phyloP scores from a whole-genome alignment of 2,888 invertebrate genomes.

The Macrophya annulata region DNA sequence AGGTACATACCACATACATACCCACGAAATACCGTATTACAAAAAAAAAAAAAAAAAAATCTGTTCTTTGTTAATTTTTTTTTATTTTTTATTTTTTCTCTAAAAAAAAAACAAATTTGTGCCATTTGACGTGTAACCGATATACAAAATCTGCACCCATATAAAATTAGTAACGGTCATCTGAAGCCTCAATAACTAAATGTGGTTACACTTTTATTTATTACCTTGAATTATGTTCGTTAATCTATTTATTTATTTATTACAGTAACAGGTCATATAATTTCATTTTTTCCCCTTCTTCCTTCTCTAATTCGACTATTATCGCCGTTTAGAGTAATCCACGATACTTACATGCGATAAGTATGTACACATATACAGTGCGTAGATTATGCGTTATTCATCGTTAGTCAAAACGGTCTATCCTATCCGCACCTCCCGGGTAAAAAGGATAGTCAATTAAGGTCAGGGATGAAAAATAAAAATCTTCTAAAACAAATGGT shows the following conservation, averaged over 20 bases:
- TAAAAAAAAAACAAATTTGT: background rate
- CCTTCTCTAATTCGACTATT: background rate
- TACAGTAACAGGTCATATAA: background rate
- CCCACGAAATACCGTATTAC: constrained; percentile 10
- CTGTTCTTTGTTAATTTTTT: too few species aligned
- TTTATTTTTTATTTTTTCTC: too few species aligned
- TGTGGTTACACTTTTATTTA: constrained; percentile 23
- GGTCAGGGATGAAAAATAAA: background rate
- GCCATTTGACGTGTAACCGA: background rate
- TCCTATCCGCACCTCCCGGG: background rate
- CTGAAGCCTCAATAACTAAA: background rate
- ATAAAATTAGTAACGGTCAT: background rate
- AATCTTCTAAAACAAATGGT: background rate
- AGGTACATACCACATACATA: background rate
- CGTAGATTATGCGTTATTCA: background rate
- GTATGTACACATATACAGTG: too few species aligned
- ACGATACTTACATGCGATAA: background rate
- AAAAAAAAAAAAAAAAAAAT: too few species aligned
- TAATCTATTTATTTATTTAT: background rate
- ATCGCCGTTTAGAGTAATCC: background rate
- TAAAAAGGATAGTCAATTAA: background rate
- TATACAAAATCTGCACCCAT: background rate
- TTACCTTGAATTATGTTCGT: constrained; percentile 13
- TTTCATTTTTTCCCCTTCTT: too few species aligned
- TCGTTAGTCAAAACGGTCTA: background rate